Conservation (phyloP, 2,888 invertebrate species). For the Hecatera dysodea region DNA sequence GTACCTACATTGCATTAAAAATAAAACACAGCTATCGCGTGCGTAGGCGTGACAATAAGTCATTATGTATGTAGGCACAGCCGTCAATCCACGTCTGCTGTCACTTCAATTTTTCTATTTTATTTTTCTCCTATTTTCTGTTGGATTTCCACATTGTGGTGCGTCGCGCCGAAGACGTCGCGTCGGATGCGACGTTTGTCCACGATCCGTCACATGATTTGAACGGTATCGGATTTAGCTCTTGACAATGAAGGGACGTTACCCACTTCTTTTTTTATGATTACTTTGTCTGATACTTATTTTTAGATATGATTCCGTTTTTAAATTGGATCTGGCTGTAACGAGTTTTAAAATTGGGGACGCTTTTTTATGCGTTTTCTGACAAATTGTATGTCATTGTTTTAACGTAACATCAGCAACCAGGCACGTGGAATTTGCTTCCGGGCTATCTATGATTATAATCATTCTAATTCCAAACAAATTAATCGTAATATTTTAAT, state of each 20-base stretch:
- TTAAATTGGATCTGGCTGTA: constrained; percentile 44
- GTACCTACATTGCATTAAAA: constrained; percentile 55
- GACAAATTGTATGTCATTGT: constrained; percentile 20
- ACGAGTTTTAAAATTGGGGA: constrained; percentile 40
- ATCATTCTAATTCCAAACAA: constrained; percentile 20
- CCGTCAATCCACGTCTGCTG: constrained; percentile 66
- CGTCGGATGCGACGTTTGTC: constrained; percentile 77
- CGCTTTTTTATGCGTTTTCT: constrained; percentile 7
- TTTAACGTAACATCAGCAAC: constrained; percentile 9
- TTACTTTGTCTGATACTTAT: constrained; percentile 56
- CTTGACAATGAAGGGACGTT: constrained; percentile 68
- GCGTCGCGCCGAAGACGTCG: constrained; percentile 67
- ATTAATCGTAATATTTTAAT: constrained; percentile 36
- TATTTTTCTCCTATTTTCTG: constrained; percentile 68
- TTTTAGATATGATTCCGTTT: constrained; percentile 54
- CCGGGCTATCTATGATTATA: constrained; percentile 14
- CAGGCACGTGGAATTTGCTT: neutral
- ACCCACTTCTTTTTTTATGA: constrained; percentile 57
- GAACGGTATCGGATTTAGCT: constrained; percentile 82
- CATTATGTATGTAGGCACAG: constrained; percentile 71
- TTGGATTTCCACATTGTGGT: constrained; percentile 63
- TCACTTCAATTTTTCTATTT: constrained; percentile 66
- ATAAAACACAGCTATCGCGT: constrained; percentile 53
- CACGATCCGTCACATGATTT: constrained; percentile 86
- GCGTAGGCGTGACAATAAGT: constrained; percentile 73